A percentile compares a stretch with the other conserved stretches of the same genome.
phyloP scores from a whole-genome alignment of 2,797 vertebrate genomes.

The Takifugu rubripes region DNA sequence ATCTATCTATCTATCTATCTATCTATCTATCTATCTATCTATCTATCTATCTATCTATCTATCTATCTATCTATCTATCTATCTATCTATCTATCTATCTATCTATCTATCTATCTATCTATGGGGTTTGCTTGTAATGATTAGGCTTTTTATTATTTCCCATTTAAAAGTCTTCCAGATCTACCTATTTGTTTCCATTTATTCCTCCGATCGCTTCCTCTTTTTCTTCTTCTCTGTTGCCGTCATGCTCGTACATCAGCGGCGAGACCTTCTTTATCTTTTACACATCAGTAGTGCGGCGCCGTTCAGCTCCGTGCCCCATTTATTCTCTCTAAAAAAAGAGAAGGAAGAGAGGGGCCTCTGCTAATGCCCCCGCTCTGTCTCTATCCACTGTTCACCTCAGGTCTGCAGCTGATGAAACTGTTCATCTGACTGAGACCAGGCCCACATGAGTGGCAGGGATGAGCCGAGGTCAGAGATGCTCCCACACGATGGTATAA shows the following conservation, averaged over 20 bases:
- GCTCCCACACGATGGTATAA: neutral
- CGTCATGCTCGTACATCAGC: conserved; percentile 73
- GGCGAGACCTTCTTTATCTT: conserved; percentile 89
- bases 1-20: conserved; percentile 33
- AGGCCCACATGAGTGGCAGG: neutral
- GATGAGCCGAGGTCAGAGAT: conserved; percentile 29
- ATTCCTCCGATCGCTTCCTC: conserved; percentile 1
- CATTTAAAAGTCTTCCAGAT: too few relatives aligned
- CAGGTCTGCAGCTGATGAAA: conserved; percentile 29
- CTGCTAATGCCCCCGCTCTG: conserved; percentile 51
- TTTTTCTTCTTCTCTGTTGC: conserved; percentile 12
- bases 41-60: conserved; percentile 31
- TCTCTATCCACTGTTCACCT: conserved; percentile 69
- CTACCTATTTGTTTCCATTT: conserved; percentile 1
- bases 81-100: conserved; percentile 22
- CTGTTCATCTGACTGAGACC: conserved; percentile 31
- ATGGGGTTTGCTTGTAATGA: neutral
- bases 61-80: conserved; percentile 31
- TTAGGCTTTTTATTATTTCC: too few relatives aligned
- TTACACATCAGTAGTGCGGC: conserved; percentile 88
- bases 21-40: conserved; percentile 10
- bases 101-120: conserved; percentile 2
- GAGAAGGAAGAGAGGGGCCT: conserved; percentile 15
- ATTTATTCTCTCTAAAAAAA: conserved; percentile 63
- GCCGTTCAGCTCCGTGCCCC: conserved; percentile 74